Evolutionary conservation across 2,797 vertebrate species (phyloP).

Genomic region (Allobates femoralis): DNA sequence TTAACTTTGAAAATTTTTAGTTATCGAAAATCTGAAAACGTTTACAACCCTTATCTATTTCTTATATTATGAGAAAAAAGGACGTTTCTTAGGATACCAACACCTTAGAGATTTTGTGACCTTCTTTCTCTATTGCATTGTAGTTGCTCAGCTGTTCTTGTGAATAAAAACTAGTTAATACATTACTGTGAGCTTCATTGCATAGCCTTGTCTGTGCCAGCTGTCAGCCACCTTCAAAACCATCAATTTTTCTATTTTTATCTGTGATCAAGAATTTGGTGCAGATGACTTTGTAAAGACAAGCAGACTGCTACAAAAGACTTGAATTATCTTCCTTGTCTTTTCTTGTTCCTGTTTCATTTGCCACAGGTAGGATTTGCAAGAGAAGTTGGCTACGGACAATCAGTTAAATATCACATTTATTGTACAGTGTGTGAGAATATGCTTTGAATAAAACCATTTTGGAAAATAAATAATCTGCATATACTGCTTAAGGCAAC

Average conservation of each 20-base stretch:
- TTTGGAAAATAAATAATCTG: neutral
- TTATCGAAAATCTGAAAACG: too few species aligned
- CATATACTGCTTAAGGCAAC: neutral
- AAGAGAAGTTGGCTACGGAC: neutral
- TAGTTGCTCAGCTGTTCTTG: conserved; percentile 30
- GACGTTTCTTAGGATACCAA: neutral
- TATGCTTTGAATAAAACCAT: neutral
- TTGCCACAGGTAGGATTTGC: neutral
- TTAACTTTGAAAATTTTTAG: too few species aligned
- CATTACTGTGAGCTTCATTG: conserved; percentile 37
- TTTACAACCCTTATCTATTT: too few species aligned
- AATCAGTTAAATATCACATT: neutral
- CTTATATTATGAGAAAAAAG: neutral
- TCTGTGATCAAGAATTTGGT: neutral
- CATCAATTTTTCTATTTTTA: conserved; percentile 19
- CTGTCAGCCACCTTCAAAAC: conserved; percentile 26
- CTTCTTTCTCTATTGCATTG: neutral
- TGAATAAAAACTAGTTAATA: conserved; percentile 25
- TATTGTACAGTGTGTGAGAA: neutral
- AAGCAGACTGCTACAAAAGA: neutral
- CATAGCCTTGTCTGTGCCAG: conserved; percentile 17
- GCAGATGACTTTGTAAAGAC: neutral
- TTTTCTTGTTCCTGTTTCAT: neutral
- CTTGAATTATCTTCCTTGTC: neutral
- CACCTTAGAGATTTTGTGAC: conserved; percentile 28